Evolutionary conservation across 2,888 invertebrate species (phyloP).

Genomic region (Rhagium mordax): DNA sequence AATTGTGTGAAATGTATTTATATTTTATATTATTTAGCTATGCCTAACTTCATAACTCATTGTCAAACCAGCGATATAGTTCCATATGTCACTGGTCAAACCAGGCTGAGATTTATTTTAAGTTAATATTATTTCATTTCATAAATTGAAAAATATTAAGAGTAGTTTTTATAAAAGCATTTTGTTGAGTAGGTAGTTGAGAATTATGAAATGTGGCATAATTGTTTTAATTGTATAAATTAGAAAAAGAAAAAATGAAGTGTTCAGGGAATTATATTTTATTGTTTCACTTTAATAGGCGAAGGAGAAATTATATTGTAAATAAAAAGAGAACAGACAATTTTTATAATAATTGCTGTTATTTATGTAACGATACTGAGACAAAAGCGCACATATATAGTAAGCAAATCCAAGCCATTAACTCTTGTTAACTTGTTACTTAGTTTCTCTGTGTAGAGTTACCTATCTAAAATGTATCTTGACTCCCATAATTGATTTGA

Average conservation of each 20-base stretch:
- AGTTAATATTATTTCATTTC: not conserved
- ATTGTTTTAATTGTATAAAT: not conserved
- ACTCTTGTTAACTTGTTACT: not conserved
- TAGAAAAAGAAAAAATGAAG: not conserved
- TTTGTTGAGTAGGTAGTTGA: no score
- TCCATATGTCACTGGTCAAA: not conserved
- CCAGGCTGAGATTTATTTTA: not conserved
- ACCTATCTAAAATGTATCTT: not conserved
- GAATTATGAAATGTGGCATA: not conserved
- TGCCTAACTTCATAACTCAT: not conserved
- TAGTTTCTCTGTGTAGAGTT: not conserved
- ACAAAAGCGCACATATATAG: constrained; percentile 23
- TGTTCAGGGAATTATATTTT: not conserved
- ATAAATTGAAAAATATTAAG: no score
- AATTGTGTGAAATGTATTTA: constrained; percentile 48
- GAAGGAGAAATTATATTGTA: not conserved
- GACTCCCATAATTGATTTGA: not conserved
- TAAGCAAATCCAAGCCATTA: constrained; percentile 8
- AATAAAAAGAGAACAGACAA: not conserved
- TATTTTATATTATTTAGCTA: not conserved
- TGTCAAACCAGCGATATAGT: not conserved
- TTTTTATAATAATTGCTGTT: not conserved
- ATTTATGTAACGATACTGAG: not conserved
- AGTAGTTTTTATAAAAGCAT: no score
- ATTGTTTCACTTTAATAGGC: not conserved